A percentile compares a stretch with the other conserved stretches of the same genome.
phyloP scores from a whole-genome alignment of 1,140 invertebrate genomes.

The Brachionus manjavacas region DNA sequence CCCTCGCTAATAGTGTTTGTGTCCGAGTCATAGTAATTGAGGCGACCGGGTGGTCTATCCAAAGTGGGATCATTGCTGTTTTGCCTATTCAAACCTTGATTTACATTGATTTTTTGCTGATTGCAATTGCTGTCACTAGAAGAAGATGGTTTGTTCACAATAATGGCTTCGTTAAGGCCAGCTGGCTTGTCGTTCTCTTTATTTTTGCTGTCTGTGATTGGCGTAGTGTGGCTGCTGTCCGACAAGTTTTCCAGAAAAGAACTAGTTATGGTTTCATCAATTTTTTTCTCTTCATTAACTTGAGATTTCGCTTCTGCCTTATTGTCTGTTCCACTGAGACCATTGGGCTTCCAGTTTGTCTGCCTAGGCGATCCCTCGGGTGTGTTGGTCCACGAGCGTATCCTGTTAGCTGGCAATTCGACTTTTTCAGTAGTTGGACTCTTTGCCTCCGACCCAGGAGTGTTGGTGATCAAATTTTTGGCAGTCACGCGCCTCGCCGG shows the following conservation, averaged over 20 bases:
- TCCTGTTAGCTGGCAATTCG: background rate
- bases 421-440: background rate
- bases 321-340: too few relatives aligned
- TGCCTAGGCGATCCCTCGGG: background rate
- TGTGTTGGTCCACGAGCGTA: background rate
- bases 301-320: background rate
- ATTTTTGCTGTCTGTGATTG: background rate
- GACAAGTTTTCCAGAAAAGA: background rate
- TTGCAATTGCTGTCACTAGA: background rate
- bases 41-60: background rate
- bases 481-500: background rate
- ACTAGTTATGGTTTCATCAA: background rate
- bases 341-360: too few relatives aligned
- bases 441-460: background rate
- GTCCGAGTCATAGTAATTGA: constrained; percentile 40
- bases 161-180: background rate
- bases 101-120: background rate
- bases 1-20: constrained; percentile 38
- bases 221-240: background rate
- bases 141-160: background rate
- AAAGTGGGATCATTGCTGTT: constrained; percentile 21
- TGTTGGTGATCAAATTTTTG: background rate
- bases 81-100: background rate
- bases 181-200: background rate
- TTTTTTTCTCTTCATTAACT: background rate